Conservation (phyloP, 2,113 vertebrate species). For the Trichechus manatus region DNA sequence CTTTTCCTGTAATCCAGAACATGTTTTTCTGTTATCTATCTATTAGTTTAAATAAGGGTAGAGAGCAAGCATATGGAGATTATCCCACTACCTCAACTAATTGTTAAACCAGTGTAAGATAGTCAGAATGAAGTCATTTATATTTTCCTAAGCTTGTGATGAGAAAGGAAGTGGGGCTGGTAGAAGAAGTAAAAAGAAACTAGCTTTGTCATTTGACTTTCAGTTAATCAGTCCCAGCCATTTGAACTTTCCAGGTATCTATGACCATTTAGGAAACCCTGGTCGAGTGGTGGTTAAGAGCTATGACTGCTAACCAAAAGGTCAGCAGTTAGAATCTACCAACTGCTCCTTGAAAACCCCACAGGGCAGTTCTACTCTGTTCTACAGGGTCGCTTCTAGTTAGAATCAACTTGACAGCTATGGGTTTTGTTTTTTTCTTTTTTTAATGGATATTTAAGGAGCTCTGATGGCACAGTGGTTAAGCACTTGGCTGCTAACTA, state of each 20-base stretch:
- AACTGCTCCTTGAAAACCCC: background rate
- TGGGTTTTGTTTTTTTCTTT: background rate
- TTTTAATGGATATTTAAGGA: no score
- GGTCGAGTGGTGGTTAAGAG: no score
- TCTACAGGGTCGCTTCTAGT: background rate
- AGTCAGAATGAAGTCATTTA: background rate
- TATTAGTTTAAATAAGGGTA: slow-evolving; percentile 53
- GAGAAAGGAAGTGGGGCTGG: background rate
- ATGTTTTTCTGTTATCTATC: slow-evolving; percentile 16
- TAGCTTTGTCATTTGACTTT: background rate
- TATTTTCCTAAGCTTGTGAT: background rate
- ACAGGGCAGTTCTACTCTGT: background rate
- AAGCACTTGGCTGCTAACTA: background rate
- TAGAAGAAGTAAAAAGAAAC: background rate
- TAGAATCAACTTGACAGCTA: background rate
- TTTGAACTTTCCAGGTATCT: background rate
- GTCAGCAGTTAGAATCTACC: no score
- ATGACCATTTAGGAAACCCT: background rate
- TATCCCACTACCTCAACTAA: background rate
- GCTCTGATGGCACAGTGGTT: background rate
- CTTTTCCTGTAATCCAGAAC: slow-evolving; percentile 27
- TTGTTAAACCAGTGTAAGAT: background rate
- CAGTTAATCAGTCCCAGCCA: background rate
- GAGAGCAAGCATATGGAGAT: background rate
- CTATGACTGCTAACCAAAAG: no score